Evolutionary conservation across 1,140 invertebrate genomes (phyloP), one percentile per base, ranked within the genome.

Genomic region (Dufourea novaeangliae): DNA sequence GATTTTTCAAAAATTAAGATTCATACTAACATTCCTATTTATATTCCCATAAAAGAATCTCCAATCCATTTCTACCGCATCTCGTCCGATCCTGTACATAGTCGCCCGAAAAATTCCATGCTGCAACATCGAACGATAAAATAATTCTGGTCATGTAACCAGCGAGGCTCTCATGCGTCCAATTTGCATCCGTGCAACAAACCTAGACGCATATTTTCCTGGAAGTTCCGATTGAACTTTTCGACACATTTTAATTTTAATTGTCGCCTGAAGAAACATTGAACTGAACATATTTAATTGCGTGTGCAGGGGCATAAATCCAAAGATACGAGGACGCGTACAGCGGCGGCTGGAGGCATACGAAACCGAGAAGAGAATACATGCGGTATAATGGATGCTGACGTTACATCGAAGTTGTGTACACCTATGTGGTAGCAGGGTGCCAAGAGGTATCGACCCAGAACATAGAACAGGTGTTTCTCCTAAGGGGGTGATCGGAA

Each of bases 401-500:
- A 84, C 82, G 57, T 69, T 84, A 77, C 77, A 80, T 80, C 78
- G 83, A 68, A 77, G 77, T 83, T 70, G 52, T 61, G 78, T 71
- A n/a, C n/a, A n/a, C n/a, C n/a, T 66, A 57, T 46, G 52, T 44
- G 72, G 82, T 69, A 50, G 72, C 57, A 69, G 72, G 66, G 73
- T 84, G 72, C 68, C 78, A 57, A 66, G 83, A 80, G 82, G 59
- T 64, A 79, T 74, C 76, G 63, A 61, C 10, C 59, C 11, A 22
- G 34, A 37, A 41, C 64, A 70, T 63, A 63, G 71, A 61, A 39
- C 69, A 34, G 50, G 62, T 67, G 56, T 84, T 73, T 59, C 72
- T 84, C 82, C 82, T 82, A 52, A 54, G 68, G 37, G 82, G 57
- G 68, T 80, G 82, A 84, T 84, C 78, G 64, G 72, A 72, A 84